A percentile compares a stretch with the other conserved stretches of the same genome.
phyloP scores from a whole-genome alignment of 2,888 invertebrate species.

The Spisula solida region DNA sequence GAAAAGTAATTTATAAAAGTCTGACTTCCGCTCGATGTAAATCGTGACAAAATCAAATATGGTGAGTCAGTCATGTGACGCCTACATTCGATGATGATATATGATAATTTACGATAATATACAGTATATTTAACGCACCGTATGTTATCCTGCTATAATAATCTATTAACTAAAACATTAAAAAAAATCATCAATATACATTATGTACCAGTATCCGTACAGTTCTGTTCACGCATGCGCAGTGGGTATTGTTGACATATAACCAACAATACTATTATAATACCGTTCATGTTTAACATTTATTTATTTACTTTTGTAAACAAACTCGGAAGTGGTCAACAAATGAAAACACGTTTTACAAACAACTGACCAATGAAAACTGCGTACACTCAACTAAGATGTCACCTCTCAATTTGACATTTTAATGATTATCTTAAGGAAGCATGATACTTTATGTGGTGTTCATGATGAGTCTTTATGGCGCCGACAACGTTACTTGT shows the following conservation, averaged over 20 bases:
- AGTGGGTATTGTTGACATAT: neutral
- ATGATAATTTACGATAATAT: neutral
- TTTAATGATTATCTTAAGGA: too few species aligned
- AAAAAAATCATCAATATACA: neutral
- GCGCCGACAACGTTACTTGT: too few species aligned
- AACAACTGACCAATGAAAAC: too few species aligned
- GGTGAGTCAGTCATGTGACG: conserved; percentile 1
- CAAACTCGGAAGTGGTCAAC: too few species aligned
- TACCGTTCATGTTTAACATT: too few species aligned
- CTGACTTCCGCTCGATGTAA: neutral
- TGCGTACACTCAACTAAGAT: too few species aligned
- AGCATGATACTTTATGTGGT: too few species aligned
- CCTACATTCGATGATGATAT: neutral
- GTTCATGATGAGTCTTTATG: too few species aligned
- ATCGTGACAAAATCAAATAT: conserved; percentile 2
- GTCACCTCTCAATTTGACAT: too few species aligned
- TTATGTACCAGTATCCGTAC: neutral
- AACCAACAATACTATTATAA: neutral
- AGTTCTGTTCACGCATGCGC: neutral
- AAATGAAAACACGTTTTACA: too few species aligned
- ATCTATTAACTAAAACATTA: conserved; percentile 23
- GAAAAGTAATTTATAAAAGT: conserved; percentile 17
- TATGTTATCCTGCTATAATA: neutral
- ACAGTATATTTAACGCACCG: conserved; percentile 3
- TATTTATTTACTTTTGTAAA: neutral